phyloP scores from a whole-genome alignment of 1,140 invertebrate genomes.

The Ridgeia piscesae region DNA sequence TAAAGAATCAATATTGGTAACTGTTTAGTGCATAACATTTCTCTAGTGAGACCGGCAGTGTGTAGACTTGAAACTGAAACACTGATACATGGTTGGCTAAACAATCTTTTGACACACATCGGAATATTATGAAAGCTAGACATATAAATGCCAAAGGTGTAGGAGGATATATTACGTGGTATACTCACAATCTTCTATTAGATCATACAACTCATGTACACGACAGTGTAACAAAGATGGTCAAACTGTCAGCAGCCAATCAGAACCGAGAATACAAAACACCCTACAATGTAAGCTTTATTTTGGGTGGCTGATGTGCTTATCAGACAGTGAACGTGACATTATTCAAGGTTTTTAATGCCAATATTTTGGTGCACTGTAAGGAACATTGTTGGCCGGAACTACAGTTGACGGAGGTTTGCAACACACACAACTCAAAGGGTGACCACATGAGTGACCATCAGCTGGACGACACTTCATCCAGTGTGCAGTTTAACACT shows the following conservation, averaged over 20 bases:
- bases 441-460: no score
- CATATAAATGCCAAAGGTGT: not conserved
- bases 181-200: not conserved
- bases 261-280: not conserved
- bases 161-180: not conserved
- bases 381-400: no score
- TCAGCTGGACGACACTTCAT: no score
- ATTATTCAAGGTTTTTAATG: no score
- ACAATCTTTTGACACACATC: not conserved
- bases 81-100: not conserved
- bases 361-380: no score
- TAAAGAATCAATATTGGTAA: not conserved
- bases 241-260: not conserved
- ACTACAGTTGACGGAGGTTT: no score
- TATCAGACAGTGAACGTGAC: no score
- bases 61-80: not conserved
- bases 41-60: not conserved
- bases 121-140: not conserved
- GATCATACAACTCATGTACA: not conserved
- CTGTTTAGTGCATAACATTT: not conserved
- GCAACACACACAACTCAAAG: no score
- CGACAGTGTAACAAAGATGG: not conserved
- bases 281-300: not conserved
- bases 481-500: no score
- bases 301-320: not conserved